These are phyloP conservation scores for Tangara arthus DNA, from an alignment of 2,797 vertebrate genomes.

Conservation along the genomic window DNA sequence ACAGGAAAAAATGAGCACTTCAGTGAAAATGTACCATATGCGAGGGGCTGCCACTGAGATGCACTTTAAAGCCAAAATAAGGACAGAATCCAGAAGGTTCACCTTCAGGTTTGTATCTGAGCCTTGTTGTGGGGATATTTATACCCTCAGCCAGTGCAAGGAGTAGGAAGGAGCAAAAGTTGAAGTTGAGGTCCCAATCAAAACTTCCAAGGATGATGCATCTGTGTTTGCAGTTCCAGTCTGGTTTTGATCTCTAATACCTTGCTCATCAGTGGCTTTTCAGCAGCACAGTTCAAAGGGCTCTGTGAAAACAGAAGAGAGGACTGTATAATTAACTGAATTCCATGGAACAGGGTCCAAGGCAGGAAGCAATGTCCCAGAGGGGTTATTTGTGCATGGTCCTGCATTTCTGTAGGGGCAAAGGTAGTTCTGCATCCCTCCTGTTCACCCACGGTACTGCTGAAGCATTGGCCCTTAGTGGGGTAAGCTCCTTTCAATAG, in stretches of 20 bases:
- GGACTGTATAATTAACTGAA: not conserved
- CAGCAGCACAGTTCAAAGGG: not conserved
- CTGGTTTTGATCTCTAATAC: not conserved
- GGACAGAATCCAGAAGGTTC: not conserved
- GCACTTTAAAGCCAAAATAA: conserved; percentile 26
- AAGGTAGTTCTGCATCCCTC: not conserved
- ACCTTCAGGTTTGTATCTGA: not conserved
- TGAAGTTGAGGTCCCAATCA: not conserved
- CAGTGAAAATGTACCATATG: not conserved
- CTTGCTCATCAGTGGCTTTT: not conserved
- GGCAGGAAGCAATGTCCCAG: not conserved
- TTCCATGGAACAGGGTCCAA: not conserved
- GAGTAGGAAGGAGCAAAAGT: not conserved
- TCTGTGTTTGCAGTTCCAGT: not conserved
- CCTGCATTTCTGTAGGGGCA: not conserved
- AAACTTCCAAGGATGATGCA: not conserved
- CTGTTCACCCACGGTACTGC: not conserved
- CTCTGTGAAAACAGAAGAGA: not conserved
- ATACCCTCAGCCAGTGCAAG: not conserved
- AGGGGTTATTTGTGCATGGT: not conserved
- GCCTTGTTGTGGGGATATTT: not conserved
- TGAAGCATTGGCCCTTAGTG: not conserved
- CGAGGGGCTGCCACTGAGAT: not conserved
- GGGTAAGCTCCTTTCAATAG: not conserved
- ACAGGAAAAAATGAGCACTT: not conserved